A percentile compares a stretch with the other conserved stretches of the same genome.
These are phyloP conservation scores for Platyscapa corneri DNA, from an alignment of 1,140 invertebrate genomes.

Conservation along the genomic window DNA sequence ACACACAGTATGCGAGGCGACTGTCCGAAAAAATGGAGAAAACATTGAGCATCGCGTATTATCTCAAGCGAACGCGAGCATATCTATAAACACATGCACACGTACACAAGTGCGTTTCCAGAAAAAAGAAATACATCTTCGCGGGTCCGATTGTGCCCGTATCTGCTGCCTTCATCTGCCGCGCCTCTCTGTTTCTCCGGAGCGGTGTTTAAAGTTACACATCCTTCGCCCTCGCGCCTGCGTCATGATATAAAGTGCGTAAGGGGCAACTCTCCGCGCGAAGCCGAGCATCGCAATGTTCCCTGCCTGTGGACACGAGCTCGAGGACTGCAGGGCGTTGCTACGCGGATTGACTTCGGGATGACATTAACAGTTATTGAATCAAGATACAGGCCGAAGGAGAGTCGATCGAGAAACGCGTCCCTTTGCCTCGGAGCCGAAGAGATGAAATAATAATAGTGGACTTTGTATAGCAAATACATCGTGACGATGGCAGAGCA, in stretches of 20 bases:
- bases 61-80: neutral
- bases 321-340: constrained; percentile 25
- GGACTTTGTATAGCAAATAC: constrained; percentile 56
- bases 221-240: constrained; percentile 40
- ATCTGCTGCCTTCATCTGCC: constrained; percentile 33
- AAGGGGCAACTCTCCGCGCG: constrained; percentile 39
- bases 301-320: neutral
- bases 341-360: constrained; percentile 38
- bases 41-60: neutral
- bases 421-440: neutral
- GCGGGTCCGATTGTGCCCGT: neutral
- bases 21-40: neutral
- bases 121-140: constrained; percentile 4
- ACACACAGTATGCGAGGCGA: neutral
- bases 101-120: neutral
- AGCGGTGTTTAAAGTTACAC: neutral
- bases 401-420: neutral
- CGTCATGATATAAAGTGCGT: constrained; percentile 37
- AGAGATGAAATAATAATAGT: constrained; percentile 57
- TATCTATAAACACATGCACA: neutral
- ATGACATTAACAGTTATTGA: constrained; percentile 67
- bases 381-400: constrained; percentile 60
- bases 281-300: neutral
- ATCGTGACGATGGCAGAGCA: constrained; percentile 52
- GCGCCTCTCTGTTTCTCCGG: neutral